These are phyloP conservation scores for Plusia festucae DNA, from an alignment of 2,888 invertebrate species.

Conservation along the genomic window DNA sequence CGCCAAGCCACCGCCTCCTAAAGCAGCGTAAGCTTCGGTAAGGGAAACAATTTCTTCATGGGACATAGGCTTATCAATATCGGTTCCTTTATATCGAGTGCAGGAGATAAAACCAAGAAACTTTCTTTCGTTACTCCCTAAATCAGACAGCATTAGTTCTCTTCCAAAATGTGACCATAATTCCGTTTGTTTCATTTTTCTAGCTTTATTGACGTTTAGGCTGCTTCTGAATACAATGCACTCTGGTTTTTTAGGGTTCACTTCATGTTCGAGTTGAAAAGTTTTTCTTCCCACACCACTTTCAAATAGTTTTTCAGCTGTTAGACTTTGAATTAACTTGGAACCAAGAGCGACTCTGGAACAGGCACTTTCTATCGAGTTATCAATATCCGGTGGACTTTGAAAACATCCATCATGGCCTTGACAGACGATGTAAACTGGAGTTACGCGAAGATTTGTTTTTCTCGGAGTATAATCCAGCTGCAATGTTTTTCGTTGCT, in stretches of 20 bases:
- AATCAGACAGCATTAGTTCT: conserved; percentile 93
- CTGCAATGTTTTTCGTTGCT: conserved; percentile 79
- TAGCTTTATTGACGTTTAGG: conserved; percentile 92
- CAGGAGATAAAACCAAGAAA: conserved; percentile 97
- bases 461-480: conserved; percentile 89
- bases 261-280: conserved; percentile 93
- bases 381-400: conserved; percentile 90
- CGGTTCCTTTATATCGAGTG: conserved; percentile 93
- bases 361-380: conserved; percentile 92
- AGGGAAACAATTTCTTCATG: conserved; percentile 92
- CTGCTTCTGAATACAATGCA: conserved; percentile 93
- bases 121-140: conserved; percentile 92
- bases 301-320: conserved; percentile 96
- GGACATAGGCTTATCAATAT: conserved; percentile 90
- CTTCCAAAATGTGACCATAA: conserved; percentile 96
- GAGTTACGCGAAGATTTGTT: conserved; percentile 91
- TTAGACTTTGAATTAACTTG: conserved; percentile 95
- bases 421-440: conserved; percentile 95
- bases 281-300: conserved; percentile 94
- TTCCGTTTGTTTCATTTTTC: conserved; percentile 93
- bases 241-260: conserved; percentile 88
- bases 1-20: conserved; percentile 97
- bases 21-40: conserved; percentile 95
- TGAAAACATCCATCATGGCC: conserved; percentile 95
- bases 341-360: conserved; percentile 93